Conservation (phyloP, 2,113 vertebrate genomes). For the Bostrychus sinensis region DNA sequence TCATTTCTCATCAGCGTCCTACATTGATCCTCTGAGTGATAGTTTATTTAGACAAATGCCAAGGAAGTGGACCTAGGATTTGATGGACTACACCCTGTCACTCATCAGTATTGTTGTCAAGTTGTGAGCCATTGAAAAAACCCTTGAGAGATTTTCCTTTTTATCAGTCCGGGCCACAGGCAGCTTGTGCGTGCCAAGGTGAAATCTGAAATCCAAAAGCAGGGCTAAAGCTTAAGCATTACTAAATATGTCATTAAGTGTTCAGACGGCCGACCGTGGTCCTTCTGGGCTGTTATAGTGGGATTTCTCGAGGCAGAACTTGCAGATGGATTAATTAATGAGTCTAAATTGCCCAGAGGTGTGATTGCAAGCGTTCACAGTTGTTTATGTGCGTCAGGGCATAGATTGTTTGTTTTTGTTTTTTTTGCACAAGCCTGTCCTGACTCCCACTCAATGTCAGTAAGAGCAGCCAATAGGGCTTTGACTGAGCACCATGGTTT, state of each 20-base stretch:
- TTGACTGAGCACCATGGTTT: neutral
- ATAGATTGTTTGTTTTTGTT: neutral
- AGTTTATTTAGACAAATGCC: conserved; percentile 41
- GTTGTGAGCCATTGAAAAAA: conserved; percentile 17
- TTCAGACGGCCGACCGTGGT: neutral
- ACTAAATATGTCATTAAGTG: neutral
- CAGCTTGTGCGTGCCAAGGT: conserved; percentile 5
- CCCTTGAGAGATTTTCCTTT: conserved; percentile 7
- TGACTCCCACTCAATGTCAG: neutral
- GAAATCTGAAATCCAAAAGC: neutral
- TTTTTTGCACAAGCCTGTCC: neutral
- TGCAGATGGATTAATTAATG: conserved; percentile 2
- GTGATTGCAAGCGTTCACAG: neutral
- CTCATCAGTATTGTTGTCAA: conserved; percentile 36
- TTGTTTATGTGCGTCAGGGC: neutral
- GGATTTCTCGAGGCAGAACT: neutral
- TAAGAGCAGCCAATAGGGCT: neutral
- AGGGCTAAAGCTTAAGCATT: neutral
- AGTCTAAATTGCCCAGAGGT: neutral
- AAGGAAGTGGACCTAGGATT: neutral
- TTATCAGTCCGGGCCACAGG: conserved; percentile 17
- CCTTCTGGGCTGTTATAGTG: neutral
- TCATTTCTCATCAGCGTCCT: conserved; percentile 34
- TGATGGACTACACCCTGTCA: conserved; percentile 21
- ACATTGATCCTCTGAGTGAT: conserved; percentile 24